These are phyloP conservation scores for Noturus placidus DNA, from an alignment of 2,113 vertebrate genomes.

Conservation along the genomic window DNA sequence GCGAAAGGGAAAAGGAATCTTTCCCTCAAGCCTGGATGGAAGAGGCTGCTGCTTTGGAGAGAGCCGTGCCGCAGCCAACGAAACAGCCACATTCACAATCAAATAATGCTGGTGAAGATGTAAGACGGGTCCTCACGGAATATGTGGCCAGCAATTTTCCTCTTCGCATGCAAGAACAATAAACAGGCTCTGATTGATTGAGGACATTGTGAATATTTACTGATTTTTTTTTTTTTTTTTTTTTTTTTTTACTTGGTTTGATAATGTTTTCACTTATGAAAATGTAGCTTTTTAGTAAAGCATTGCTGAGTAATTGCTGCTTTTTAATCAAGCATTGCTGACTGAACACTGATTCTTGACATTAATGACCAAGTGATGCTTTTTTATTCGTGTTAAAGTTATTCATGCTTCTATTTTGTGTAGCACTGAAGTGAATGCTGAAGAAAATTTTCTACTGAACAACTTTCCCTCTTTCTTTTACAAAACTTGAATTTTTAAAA, in stretches of 20 bases:
- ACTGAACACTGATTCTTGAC: background rate
- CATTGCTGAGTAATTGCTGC: background rate
- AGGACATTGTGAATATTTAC: background rate
- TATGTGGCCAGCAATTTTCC: background rate
- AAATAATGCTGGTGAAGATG: background rate
- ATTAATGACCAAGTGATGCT: background rate
- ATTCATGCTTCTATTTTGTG: background rate
- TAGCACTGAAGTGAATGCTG: background rate
- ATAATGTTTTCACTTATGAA: background rate
- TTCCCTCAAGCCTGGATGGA: slow-evolving; percentile 13
- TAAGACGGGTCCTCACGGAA: background rate
- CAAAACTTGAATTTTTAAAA: background rate
- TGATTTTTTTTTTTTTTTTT: background rate
- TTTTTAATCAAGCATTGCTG: background rate
- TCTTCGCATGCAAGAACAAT: background rate
- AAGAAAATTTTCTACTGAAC: background rate
- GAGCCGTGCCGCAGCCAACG: background rate
- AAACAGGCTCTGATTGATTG: background rate
- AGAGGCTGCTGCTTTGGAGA: slow-evolving; percentile 13
- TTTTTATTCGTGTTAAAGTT: too few relatives aligned
- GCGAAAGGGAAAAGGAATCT: background rate
- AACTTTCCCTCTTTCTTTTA: background rate
- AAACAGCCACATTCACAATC: background rate
- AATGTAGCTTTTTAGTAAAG: background rate
- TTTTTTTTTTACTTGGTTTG: background rate